These are phyloP conservation scores for Urophycis tenuis DNA, from an alignment of 2,797 vertebrate genomes.

Conservation along the genomic window DNA sequence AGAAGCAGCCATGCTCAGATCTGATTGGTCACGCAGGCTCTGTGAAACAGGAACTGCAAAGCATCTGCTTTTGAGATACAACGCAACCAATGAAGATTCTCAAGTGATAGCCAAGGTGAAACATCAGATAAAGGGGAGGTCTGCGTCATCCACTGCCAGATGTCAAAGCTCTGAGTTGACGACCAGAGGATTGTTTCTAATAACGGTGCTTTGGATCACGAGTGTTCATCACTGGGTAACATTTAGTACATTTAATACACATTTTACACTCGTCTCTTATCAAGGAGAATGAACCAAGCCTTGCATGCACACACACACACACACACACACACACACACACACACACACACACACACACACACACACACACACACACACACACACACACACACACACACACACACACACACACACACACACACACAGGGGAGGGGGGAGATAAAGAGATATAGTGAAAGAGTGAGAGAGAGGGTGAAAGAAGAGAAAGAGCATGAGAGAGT, in stretches of 20 bases:
- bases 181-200: neutral
- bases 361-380: neutral
- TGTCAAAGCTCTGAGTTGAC: neutral
- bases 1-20: conserved; percentile 16
- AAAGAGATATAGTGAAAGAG: no score
- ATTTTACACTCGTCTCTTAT: neutral
- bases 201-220: neutral
- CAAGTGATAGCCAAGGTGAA: conserved; percentile 13
- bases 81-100: neutral
- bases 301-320: no score
- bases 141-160: neutral
- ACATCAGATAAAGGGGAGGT: neutral
- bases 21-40: conserved; percentile 5
- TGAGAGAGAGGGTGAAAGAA: neutral
- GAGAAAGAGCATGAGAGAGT: neutral
- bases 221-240: neutral
- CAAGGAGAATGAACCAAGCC: neutral
- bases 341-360: no score
- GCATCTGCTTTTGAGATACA: conserved; percentile 17
- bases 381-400: no score
- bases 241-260: neutral
- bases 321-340: no score
- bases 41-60: conserved; percentile 22
- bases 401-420: no score
- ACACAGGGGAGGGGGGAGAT: no score